phyloP scores from a whole-genome alignment of 2,797 vertebrate genomes.

The Antrozous pallidus region DNA sequence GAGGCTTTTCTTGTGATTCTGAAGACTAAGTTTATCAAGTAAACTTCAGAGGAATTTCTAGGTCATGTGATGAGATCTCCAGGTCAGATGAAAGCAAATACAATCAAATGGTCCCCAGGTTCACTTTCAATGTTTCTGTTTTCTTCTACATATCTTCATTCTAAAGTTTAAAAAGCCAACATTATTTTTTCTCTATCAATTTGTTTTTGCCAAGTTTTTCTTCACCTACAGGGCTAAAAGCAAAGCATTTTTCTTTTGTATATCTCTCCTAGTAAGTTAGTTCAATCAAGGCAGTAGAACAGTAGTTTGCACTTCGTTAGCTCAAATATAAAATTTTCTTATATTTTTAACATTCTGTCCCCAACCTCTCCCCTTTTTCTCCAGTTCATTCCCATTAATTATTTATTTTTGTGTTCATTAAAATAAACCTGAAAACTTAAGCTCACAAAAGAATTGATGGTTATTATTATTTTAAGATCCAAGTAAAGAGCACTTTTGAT shows the following conservation, averaged over 20 bases:
- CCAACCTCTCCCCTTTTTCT: not conserved
- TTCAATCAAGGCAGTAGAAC: not conserved
- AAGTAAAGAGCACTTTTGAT: not conserved
- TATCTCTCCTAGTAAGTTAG: not conserved
- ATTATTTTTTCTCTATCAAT: not conserved
- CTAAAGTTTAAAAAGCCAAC: not conserved
- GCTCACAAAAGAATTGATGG: not conserved
- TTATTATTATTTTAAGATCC: conserved; percentile 20
- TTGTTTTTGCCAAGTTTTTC: not conserved
- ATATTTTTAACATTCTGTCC: not conserved
- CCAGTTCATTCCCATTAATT: not conserved
- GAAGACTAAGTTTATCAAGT: not conserved
- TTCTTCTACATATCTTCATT: conserved; percentile 13
- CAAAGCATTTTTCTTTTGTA: not conserved
- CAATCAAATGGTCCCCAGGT: not conserved
- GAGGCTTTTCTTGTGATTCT: conserved; percentile 25
- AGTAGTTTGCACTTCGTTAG: not conserved
- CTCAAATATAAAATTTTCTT: not conserved
- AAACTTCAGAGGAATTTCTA: conserved; percentile 9
- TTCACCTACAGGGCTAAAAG: not conserved
- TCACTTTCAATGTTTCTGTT: not conserved
- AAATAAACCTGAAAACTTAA: conserved; percentile 9
- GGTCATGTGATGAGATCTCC: not conserved
- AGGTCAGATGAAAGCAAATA: conserved; percentile 8
- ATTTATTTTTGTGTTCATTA: not conserved